These are phyloP conservation scores for Drosophila lacteicornis DNA, from an alignment of 1,140 invertebrate genomes.

Conservation along the genomic window DNA sequence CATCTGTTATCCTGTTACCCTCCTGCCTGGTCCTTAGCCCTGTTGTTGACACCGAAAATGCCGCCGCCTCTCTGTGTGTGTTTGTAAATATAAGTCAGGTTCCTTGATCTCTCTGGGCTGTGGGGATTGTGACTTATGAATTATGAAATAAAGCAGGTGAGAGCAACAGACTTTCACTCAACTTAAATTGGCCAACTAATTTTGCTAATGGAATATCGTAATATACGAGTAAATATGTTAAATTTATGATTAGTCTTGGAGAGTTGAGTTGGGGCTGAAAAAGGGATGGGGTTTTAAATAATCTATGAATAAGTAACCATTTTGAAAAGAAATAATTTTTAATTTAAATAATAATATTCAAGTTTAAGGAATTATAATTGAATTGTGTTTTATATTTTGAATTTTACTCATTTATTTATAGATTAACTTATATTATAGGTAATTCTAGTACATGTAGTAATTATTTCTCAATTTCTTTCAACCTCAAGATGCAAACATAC, in stretches of 20 bases:
- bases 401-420: too few species aligned
- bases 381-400: too few species aligned
- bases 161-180: conserved; percentile 10
- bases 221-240: neutral
- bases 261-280: too few species aligned
- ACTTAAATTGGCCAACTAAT: conserved; percentile 22
- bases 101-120: neutral
- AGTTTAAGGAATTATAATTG: too few species aligned
- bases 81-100: conserved; percentile 25
- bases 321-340: too few species aligned
- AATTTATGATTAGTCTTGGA: neutral
- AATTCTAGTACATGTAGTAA: too few species aligned
- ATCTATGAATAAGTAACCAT: too few species aligned
- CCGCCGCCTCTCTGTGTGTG: neutral
- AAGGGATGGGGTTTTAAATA: too few species aligned
- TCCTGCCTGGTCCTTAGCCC: neutral
- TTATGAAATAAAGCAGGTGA: conserved; percentile 44
- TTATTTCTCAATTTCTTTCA: too few species aligned
- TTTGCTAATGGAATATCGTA: conserved; percentile 33
- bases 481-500: too few species aligned
- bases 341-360: too few species aligned
- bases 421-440: too few species aligned
- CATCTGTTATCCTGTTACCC: conserved; percentile 22
- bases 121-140: conserved; percentile 19
- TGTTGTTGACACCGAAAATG: conserved; percentile 30